These are phyloP conservation scores for Mormoops blainvillei DNA, from an alignment of 2,113 vertebrate species.

Conservation along the genomic window DNA sequence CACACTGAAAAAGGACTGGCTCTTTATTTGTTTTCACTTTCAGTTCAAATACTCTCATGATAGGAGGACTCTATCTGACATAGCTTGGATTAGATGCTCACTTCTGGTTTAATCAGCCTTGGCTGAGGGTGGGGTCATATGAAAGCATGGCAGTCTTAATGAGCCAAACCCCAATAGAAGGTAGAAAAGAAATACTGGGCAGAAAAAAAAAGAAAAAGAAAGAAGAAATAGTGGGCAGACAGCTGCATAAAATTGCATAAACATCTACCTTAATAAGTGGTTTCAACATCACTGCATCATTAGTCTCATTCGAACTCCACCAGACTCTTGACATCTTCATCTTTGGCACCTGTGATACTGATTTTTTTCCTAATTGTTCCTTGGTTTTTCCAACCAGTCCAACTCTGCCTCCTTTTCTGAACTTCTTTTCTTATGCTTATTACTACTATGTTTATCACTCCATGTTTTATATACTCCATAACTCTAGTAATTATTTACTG, in stretches of 20 bases:
- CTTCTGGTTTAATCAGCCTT: neutral
- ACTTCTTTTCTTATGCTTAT: neutral
- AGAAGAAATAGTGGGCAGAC: neutral
- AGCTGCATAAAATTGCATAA: neutral
- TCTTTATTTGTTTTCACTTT: neutral
- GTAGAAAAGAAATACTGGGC: neutral
- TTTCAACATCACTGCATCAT: neutral
- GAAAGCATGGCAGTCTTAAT: neutral
- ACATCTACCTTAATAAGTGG: neutral
- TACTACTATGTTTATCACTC: neutral
- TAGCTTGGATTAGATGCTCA: neutral
- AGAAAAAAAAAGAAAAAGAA: no score
- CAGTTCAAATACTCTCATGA: neutral
- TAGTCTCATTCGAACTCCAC: neutral
- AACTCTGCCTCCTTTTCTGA: neutral
- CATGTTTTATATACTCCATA: neutral
- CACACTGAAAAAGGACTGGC: neutral
- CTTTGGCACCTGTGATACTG: neutral
- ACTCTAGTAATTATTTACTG: neutral
- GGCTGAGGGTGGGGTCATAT: neutral
- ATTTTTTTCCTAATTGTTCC: neutral
- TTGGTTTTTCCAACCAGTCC: neutral
- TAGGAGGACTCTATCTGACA: neutral
- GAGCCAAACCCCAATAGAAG: neutral
- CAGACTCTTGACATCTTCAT: neutral